Evolutionary conservation across 2,888 invertebrate species (phyloP).

Genomic region (Siphlonurus alternatus): DNA sequence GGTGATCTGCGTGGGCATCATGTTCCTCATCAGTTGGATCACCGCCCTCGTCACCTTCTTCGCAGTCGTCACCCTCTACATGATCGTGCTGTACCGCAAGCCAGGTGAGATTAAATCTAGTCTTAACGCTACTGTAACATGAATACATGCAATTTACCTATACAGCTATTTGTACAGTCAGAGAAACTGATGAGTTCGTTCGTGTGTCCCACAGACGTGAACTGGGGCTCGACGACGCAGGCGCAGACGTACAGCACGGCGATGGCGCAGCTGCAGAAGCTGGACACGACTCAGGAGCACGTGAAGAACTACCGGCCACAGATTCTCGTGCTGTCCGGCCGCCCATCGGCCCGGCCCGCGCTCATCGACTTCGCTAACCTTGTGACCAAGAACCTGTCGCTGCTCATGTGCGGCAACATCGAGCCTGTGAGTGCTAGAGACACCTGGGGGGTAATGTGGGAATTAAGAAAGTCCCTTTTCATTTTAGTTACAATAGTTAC

Average conservation of each 20-base stretch:
- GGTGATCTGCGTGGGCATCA: constrained; percentile 25
- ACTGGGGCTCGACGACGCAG: constrained; percentile 96
- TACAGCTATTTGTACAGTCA: too few relatives aligned
- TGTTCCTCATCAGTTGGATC: constrained; percentile 36
- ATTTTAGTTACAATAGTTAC: too few relatives aligned
- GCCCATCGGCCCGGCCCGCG: constrained; percentile 69
- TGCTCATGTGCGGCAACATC: constrained; percentile 81
- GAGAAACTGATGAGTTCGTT: not conserved
- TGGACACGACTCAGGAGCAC: constrained; percentile 79
- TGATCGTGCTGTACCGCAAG: constrained; percentile 34
- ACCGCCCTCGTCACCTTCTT: constrained; percentile 32
- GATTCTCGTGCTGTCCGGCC: constrained; percentile 67
- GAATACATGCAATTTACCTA: too few relatives aligned
- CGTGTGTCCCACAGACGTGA: constrained; percentile 46
- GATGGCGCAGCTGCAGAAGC: constrained; percentile 37
- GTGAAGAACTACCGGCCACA: constrained; percentile 97
- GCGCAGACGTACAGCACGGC: constrained; percentile 92
- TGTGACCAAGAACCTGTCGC: constrained; percentile 79
- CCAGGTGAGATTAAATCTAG: constrained; percentile 35
- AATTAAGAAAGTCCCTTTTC: too few relatives aligned
- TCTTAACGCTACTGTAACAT: too few relatives aligned
- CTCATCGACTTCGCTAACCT: constrained; percentile 80
- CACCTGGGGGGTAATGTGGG: too few relatives aligned
- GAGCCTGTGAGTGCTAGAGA: constrained; percentile 43
- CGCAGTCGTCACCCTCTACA: constrained; percentile 28